Percentiles rank a stretch among this genome's conserved stretches.
These are phyloP conservation scores for Alosa sapidissima DNA, from an alignment of 2,797 vertebrate species.

Conservation along the genomic window DNA sequence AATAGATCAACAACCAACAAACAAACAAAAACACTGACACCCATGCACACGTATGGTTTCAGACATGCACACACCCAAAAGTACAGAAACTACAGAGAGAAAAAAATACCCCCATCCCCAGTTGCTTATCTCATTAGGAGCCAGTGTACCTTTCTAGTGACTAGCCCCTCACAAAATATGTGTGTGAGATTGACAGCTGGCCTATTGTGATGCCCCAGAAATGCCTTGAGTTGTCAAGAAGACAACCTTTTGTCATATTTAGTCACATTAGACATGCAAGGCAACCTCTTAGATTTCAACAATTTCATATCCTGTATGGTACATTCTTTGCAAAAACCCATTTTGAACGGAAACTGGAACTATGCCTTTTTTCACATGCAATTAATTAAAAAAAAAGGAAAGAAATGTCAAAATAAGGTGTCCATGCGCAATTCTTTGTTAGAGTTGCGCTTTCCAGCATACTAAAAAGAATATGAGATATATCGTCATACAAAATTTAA, in stretches of 20 bases:
- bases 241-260: not conserved
- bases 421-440: slow-evolving; percentile 42
- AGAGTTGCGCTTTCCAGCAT: slow-evolving; percentile 42
- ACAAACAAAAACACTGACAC: slow-evolving; percentile 2
- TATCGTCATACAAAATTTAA: slow-evolving; percentile 23
- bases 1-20: slow-evolving; percentile 63
- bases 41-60: slow-evolving; percentile 1
- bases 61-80: not conserved
- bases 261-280: not conserved
- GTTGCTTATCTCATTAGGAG: not conserved
- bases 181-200: not conserved
- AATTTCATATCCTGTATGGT: slow-evolving; percentile 11
- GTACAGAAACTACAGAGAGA: slow-evolving; percentile 6
- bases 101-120: not conserved
- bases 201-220: not conserved
- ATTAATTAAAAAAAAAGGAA: slow-evolving; percentile 37
- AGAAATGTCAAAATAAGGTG: slow-evolving; percentile 1
- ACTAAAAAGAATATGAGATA: slow-evolving; percentile 27
- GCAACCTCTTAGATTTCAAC: not conserved
- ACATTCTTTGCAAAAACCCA: slow-evolving; percentile 16
- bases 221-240: not conserved
- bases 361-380: slow-evolving; percentile 49
- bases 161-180: slow-evolving; percentile 5
- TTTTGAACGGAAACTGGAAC: slow-evolving; percentile 34
- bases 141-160: slow-evolving; percentile 2